Base-by-base conservation (phyloP, 2,888 invertebrate species). In the Masnerella sp. region DNA sequence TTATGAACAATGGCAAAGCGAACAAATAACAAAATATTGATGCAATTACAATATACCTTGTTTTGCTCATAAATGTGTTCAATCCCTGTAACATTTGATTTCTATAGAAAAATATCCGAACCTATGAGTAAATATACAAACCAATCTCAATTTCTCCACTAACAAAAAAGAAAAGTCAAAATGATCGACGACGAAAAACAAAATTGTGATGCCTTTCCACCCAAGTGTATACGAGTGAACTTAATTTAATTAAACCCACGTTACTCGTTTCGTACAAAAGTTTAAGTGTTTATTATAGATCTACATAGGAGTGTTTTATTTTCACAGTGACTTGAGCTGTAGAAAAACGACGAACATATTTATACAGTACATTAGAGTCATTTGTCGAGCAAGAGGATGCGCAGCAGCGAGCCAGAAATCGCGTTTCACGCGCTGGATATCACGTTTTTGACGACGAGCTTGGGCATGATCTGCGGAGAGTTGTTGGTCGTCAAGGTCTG, bases 281-380 rank as follows among this genome's bases (percentile, higher is more conserved):
- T 52, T 42, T 34, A 52, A 34, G 22, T 64, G 18, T 52, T 52
- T 64, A 52, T 45, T 52, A 9, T 52, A 54, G 62, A 42, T 32
- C 49, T 61, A 61, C 61, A 42, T 47, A 62, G 34, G 32, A 34
- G 34, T 43, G n/a, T 30, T 30, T 40, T 43, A 62, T 62, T 42
- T 62, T 62, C 62, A 62, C 64, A 64, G 34, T 64, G 64, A 52
- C 43, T 64, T 64, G 52, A 64, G 64, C 51, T 62, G 51, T 62
- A 59, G 38, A 62, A 62, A 62, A 62, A 11, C 42, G 42, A 34
- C 30, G 32, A 42, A 17, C 51, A 52, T 18, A 36, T 54, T 52
- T 62, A 42, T 52, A 38, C 64, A 54, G 30, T 54, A 65, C 20
- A 38, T 17, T 25, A 4, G 4, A 25, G 25, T 25, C 25, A 25